Base-by-base conservation (phyloP, 2,797 vertebrate genomes). In the Thripadectes ignobilis region DNA sequence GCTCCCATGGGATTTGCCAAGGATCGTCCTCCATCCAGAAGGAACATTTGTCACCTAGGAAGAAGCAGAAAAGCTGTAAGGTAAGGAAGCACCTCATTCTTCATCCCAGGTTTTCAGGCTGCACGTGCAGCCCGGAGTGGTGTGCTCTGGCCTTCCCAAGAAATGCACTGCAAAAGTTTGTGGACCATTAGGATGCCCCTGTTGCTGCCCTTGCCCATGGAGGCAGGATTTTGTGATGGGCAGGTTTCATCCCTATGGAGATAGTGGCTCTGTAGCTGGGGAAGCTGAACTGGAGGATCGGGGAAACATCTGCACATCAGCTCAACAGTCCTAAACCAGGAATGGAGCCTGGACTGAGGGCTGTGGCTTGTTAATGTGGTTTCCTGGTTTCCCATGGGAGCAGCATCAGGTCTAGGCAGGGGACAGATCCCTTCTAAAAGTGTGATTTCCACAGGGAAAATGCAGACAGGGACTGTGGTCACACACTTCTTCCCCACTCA, bases 151-250 rank as follows among this genome's bases (percentile, higher is more conserved):
- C 20, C 15, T 45, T 74, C 38, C 83, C 52, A 17, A 43, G 51
- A 76, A 72, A 59, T 10, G 39, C 7, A 2, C 54, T 61, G 85
- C 38, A 23, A 4, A 4, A 4, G 27, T 23, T 43, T 14, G 8
- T 3, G 65, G 85, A 12, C 23, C 6, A 3, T 7, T 52, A 11
- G 2, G 14, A 54, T 36, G 29, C 20, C 26, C 24, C n/a, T 20
- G 34, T 2, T 19, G 58, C 43, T 75, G 63, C 48, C 67, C 20
- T 54, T 58, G 51, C 15, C 0, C 2, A 0, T 0, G 1, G 52
- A 73, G 66, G n/a, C 17, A 34, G 92, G 65, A 23, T 5, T 69
- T 29, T 55, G n/a, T 6, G 2, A 17, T 2, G 3, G 45, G 66
- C 68, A 43, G 34, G 21, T 38, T 76, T 36, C n/a, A 9, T 9